Evolutionary conservation across 2,113 vertebrate genomes (phyloP).

Genomic region (Chrysochloris asiatica): DNA sequence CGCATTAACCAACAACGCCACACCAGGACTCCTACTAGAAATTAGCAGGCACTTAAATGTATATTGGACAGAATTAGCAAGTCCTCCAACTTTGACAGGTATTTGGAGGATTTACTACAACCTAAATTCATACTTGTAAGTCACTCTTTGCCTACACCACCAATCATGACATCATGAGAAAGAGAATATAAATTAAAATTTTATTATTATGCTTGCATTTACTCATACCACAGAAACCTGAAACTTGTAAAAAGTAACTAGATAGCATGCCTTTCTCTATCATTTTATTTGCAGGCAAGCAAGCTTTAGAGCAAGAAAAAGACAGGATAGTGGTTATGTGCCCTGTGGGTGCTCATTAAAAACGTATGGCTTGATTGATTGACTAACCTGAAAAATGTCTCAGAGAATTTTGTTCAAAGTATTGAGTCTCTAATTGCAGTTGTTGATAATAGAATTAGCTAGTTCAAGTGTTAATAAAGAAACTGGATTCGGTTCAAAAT

Average conservation of each 20-base stretch:
- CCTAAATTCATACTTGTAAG: background rate
- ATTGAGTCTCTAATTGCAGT: slow-evolving; percentile 1
- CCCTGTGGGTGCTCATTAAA: slow-evolving; percentile 47
- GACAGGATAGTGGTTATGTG: background rate
- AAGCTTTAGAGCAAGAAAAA: slow-evolving; percentile 1
- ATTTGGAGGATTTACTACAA: background rate
- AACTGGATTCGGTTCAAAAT: too few species aligned
- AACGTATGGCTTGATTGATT: slow-evolving; percentile 40
- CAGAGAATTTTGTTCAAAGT: slow-evolving; percentile 17
- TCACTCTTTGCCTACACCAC: background rate
- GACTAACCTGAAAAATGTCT: slow-evolving; percentile 47
- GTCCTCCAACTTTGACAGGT: fast-evolving
- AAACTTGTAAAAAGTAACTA: background rate
- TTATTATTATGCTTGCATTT: background rate
- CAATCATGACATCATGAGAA: background rate
- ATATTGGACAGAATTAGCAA: background rate
- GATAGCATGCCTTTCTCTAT: background rate
- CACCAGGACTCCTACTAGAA: too few species aligned
- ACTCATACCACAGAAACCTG: background rate
- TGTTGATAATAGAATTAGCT: background rate
- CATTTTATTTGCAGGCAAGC: background rate
- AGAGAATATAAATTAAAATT: background rate
- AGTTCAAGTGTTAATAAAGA: slow-evolving; percentile 40
- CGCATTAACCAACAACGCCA: too few species aligned
- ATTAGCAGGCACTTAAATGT: background rate